These are phyloP conservation scores for Neolamprologus brichardi DNA, from an alignment of 2,113 vertebrate genomes.

Conservation along the genomic window DNA sequence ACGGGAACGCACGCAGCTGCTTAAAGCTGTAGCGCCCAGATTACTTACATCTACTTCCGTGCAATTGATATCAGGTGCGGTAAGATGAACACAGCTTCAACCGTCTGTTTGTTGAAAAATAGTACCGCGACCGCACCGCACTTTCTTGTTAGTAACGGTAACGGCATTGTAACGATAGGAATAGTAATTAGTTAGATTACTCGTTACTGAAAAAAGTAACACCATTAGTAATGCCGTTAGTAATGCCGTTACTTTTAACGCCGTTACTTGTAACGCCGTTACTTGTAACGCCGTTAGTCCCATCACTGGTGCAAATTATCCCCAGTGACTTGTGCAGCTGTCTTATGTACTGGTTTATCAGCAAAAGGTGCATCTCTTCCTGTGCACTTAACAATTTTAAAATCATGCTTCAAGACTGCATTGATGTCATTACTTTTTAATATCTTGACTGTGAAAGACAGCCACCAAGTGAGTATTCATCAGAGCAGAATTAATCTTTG, in stretches of 20 bases:
- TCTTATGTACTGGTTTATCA: neutral
- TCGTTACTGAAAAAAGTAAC: neutral
- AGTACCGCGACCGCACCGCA: neutral
- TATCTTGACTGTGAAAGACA: neutral
- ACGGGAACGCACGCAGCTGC: neutral
- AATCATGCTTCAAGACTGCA: neutral
- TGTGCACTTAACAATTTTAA: neutral
- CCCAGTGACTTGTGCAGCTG: neutral
- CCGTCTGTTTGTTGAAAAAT: neutral
- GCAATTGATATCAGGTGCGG: neutral
- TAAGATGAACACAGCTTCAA: neutral
- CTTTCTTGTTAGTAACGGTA: neutral
- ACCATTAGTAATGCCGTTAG: neutral
- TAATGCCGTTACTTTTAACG: neutral
- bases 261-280: neutral
- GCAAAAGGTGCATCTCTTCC: neutral
- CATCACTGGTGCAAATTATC: neutral
- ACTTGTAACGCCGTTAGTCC: neutral
- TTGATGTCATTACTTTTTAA: neutral
- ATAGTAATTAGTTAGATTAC: neutral
- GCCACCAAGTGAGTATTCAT: neutral
- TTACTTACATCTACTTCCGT: neutral
- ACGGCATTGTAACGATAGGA: neutral
- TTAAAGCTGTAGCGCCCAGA: neutral
- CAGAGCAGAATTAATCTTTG: neutral